Evolutionary conservation across 2,888 invertebrate species (phyloP).

Genomic region (Thera britannica): DNA sequence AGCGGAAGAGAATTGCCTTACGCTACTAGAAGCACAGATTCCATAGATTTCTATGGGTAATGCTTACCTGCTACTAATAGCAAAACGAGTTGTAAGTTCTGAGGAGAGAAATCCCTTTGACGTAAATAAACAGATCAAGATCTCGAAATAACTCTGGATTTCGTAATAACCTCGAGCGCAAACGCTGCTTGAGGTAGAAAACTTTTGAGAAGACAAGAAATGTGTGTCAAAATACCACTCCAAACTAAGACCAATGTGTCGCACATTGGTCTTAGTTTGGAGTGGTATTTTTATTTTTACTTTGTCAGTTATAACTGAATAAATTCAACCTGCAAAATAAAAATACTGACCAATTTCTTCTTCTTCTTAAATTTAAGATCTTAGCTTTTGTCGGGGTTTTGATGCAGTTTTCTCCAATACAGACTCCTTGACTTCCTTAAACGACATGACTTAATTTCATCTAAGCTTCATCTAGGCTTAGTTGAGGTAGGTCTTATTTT

Average conservation of each 20-base stretch:
- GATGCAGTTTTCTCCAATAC: no score
- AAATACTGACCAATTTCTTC: no score
- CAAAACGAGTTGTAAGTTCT: not conserved
- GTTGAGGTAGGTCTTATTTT: no score
- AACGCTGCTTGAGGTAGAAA: not conserved
- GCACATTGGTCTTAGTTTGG: not conserved
- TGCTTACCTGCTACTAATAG: not conserved
- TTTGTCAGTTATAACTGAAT: not conserved
- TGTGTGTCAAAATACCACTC: not conserved
- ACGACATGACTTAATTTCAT: no score
- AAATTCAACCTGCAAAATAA: no score
- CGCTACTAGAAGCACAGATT: constrained; percentile 6
- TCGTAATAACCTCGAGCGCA: not conserved
- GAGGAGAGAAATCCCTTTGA: not conserved
- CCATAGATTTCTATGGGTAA: not conserved
- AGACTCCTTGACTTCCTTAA: no score
- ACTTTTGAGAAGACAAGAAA: not conserved
- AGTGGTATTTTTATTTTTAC: not conserved
- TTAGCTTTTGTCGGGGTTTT: no score
- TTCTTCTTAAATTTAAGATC: no score
- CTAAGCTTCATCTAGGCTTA: no score
- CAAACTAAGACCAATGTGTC: no score
- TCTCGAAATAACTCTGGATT: not conserved
- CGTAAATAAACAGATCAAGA: not conserved
- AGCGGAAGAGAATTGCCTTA: constrained; percentile 16